A percentile compares a stretch with the other conserved stretches of the same genome.
Conservation (phyloP, 2,113 vertebrate genomes). For the Hippocampus barbouri region DNA sequence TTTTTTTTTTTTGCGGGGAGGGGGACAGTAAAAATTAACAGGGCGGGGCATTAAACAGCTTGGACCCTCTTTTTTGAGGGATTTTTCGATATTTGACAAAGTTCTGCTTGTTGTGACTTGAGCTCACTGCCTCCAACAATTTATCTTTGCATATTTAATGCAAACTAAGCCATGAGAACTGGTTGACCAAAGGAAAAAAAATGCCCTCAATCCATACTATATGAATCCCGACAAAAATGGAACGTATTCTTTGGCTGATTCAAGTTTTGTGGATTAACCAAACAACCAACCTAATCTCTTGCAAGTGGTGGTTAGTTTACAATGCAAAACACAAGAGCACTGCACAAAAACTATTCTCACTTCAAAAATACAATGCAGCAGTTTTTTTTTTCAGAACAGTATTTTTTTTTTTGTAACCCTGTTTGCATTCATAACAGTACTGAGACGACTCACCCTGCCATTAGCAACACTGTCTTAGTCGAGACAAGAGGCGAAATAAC, state of each 20-base stretch:
- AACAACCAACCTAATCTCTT: not conserved
- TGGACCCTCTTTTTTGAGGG: not conserved
- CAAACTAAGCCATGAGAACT: not conserved
- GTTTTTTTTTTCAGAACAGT: conserved; percentile 16
- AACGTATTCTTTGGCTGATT: not conserved
- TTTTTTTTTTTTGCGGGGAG: too few species aligned
- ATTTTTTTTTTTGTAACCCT: conserved; percentile 51
- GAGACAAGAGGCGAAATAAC: conserved; percentile 39
- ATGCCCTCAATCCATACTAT: not conserved
- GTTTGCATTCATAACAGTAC: conserved; percentile 36
- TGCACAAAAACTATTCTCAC: not conserved
- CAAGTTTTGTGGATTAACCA: not conserved
- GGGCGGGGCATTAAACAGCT: not conserved
- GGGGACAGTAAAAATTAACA: too few species aligned
- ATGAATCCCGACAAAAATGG: not conserved
- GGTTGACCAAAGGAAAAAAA: not conserved
- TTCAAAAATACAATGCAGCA: conserved; percentile 2
- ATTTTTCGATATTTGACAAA: not conserved
- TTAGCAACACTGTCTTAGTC: conserved; percentile 17
- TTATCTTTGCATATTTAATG: not conserved
- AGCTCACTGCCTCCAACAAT: not conserved
- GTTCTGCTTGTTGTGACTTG: not conserved
- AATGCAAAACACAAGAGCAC: not conserved
- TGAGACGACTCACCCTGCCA: conserved; percentile 37
- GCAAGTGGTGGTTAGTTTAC: not conserved